Percentiles rank a stretch among this genome's conserved stretches.
Evolutionary conservation across 1,140 invertebrate genomes (phyloP).

Genomic region (Anthonomus grandis): DNA sequence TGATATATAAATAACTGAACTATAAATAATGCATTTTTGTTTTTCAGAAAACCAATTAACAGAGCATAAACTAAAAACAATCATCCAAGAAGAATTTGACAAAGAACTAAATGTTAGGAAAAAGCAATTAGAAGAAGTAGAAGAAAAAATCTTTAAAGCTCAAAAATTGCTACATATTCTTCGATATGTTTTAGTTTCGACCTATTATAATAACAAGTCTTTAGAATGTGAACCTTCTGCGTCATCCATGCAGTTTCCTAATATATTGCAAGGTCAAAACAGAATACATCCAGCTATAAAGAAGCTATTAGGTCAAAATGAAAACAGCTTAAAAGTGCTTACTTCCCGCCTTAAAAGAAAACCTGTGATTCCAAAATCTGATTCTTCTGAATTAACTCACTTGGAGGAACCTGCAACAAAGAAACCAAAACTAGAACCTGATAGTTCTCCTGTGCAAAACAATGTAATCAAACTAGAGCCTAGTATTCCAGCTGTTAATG

Average conservation of each 20-base stretch:
- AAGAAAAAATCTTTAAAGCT: constrained; percentile 59
- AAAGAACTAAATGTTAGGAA: constrained; percentile 38
- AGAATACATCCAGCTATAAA: constrained; percentile 71
- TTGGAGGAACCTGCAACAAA: constrained; percentile 18
- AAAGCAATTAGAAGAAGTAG: constrained; percentile 51
- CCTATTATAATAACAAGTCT: constrained; percentile 66
- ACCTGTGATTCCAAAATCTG: constrained; percentile 15
- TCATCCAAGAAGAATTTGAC: constrained; percentile 42
- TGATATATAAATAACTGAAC: constrained; percentile 1
- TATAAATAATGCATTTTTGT: constrained; percentile 3
- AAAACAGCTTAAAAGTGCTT: constrained; percentile 49
- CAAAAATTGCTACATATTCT: constrained; percentile 67
- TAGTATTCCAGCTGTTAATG: constrained; percentile 3
- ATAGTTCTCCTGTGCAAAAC: no score
- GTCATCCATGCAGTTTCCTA: constrained; percentile 6
- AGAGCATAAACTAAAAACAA: constrained; percentile 33
- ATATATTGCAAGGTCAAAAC: constrained; percentile 50
- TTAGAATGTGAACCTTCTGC: constrained; percentile 45
- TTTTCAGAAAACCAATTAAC: constrained; percentile 36
- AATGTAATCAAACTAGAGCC: constrained; percentile 8
- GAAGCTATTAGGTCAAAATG: constrained; percentile 60
- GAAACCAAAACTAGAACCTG: constrained; percentile 11
- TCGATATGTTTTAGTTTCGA: constrained; percentile 63
- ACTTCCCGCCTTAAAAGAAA: constrained; percentile 30
- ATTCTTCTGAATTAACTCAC: constrained; percentile 32